Evolutionary conservation across 2,888 invertebrate species (phyloP), one percentile per base, ranked within the genome.

Genomic region (Xestia rhomboidea): DNA sequence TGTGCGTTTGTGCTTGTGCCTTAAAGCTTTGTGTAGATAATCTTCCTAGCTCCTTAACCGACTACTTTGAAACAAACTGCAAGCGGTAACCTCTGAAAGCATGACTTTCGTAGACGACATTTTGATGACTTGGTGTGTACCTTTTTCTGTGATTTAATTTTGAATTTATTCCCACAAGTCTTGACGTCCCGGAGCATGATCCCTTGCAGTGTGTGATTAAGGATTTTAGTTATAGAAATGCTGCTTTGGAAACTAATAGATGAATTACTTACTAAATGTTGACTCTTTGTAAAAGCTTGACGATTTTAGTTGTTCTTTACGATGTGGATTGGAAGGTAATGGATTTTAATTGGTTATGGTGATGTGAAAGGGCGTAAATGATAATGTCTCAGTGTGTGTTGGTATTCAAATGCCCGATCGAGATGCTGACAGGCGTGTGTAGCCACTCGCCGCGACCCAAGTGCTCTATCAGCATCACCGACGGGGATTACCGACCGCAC

Each of bases 321-420:
- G 92, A 95, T 95, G 94, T 96, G 96, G 96, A 96, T 96, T 96
- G 95, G 93, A 96, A 96, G 96, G 96, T 96, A 96, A 96, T 95
- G 93, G 94, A 93, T 95, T 96, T 96, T 94, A 94, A 94, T 95
- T 96, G 96, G 95, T 96, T 95, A 93, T 96, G 96, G 93, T 94
- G 95, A 95, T 95, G 94, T 96, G 94, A 95, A 95, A 95, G 96
- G 95, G 95, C 95, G 95, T 95, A 93, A 92, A 94, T 94, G 93
- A 93, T 94, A 89, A 92, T 93, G 92, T 94, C 91, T 95, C 93
- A 94, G 96, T 96, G 96, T 97, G 97, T 97, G 97, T 97, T 97
- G 97, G 97, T 97, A 97, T 97, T 97, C 97, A 97, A 97, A 97
- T 97, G 97, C 96, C 96, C 96, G 96, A 96, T 96, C 95, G 96